phyloP scores from a whole-genome alignment of 2,888 invertebrate species.

The Volucella zonaria region DNA sequence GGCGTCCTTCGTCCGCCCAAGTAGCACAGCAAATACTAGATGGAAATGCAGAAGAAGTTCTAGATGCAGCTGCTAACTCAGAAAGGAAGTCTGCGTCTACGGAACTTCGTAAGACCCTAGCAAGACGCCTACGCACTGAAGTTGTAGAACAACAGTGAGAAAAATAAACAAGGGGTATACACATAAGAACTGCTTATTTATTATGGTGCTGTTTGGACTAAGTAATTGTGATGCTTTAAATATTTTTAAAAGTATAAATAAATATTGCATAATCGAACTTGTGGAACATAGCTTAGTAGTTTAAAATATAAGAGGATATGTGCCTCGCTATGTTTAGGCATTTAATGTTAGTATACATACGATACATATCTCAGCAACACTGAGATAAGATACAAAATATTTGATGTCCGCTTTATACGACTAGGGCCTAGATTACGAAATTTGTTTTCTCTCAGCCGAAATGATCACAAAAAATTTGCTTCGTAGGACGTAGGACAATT shows the following conservation, averaged over 20 bases:
- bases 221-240: constrained; percentile 19
- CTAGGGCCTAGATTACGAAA: too few species aligned
- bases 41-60: constrained; percentile 78
- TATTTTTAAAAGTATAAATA: background rate
- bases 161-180: background rate
- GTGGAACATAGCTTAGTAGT: too few species aligned
- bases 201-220: background rate
- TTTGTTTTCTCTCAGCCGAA: too few species aligned
- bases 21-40: constrained; percentile 88
- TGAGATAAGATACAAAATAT: too few species aligned
- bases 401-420: too few species aligned
- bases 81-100: constrained; percentile 85
- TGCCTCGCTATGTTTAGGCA: too few species aligned
- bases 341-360: too few species aligned
- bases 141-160: constrained; percentile 86
- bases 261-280: background rate
- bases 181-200: background rate
- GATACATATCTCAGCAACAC: too few species aligned
- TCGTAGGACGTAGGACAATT: too few species aligned
- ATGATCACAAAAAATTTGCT: too few species aligned
- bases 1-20: constrained; percentile 89
- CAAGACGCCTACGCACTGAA: constrained; percentile 92
- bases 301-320: too few species aligned
- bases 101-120: constrained; percentile 91
- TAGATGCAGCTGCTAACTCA: constrained; percentile 74